Percentiles rank a stretch among this genome's conserved stretches.
Evolutionary conservation across 1,140 invertebrate genomes (phyloP).

Genomic region (Drosophila pseudoobscura): DNA sequence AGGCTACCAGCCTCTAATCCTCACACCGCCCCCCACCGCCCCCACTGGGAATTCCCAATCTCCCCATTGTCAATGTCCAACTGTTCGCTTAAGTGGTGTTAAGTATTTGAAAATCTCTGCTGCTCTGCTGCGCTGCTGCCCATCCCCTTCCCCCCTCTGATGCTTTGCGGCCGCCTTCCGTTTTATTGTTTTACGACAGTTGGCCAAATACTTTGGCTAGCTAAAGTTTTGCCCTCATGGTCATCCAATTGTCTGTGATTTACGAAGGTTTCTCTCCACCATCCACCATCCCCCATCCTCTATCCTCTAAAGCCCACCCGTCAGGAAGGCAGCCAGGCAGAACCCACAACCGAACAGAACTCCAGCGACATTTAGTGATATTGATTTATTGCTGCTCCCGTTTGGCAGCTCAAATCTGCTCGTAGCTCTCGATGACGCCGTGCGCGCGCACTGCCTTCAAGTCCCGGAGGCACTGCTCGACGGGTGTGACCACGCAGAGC

Average conservation of each 20-base stretch:
- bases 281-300: not conserved
- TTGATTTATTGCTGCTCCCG: constrained; percentile 63
- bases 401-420: constrained; percentile 47
- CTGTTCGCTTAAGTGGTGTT: constrained; percentile 74
- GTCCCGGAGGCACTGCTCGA: constrained; percentile 58
- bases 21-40: not conserved
- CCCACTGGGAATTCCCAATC: constrained; percentile 15
- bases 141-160: not conserved
- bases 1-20: not conserved
- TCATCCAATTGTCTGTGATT: constrained; percentile 80
- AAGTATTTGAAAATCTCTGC: constrained; percentile 79
- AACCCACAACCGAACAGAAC: constrained; percentile 42
- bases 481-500: constrained; percentile 68
- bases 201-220: constrained; percentile 74
- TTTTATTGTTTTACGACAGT: constrained; percentile 81
- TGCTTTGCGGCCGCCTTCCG: constrained; percentile 54
- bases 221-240: constrained; percentile 73
- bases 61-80: constrained; percentile 66
- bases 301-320: not conserved
- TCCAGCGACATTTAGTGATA: constrained; percentile 63
- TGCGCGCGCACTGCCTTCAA: constrained; percentile 48
- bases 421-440: constrained; percentile 58
- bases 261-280: constrained; percentile 41
- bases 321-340: not conserved
- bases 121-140: not conserved